phyloP scores from a whole-genome alignment of 1,140 invertebrate species.

The Drosophila subobscura region DNA sequence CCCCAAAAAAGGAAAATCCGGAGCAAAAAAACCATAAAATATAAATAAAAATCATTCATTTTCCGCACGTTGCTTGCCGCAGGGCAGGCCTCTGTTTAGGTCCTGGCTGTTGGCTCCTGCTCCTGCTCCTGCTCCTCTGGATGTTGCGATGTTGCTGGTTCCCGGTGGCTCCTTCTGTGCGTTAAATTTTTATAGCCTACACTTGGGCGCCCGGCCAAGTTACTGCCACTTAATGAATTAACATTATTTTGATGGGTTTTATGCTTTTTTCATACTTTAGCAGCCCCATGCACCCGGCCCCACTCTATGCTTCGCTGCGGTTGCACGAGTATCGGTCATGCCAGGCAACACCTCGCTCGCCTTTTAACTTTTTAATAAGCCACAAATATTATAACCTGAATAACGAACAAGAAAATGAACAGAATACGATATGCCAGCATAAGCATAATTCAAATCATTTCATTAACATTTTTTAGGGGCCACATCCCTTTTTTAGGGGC shows the following conservation, averaged over 20 bases:
- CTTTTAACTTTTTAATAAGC: constrained; percentile 77
- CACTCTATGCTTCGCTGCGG: constrained; percentile 35
- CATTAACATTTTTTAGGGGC: constrained; percentile 71
- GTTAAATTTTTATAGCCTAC: constrained; percentile 81
- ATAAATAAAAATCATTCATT: constrained; percentile 82
- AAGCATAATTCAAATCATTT: constrained; percentile 80
- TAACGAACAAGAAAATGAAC: not conserved
- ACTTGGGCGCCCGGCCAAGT: constrained; percentile 76
- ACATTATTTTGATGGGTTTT: constrained; percentile 82
- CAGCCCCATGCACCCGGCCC: constrained; percentile 44
- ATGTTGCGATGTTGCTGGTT: constrained; percentile 18
- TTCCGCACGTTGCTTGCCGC: constrained; percentile 49
- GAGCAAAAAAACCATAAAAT: constrained; percentile 69
- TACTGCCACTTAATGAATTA: constrained; percentile 82
- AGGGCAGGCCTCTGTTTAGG: constrained; percentile 25
- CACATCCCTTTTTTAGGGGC: constrained; percentile 50
- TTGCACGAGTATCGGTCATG: constrained; percentile 36
- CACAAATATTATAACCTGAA: constrained; percentile 46
- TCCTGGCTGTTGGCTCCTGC: constrained; percentile 2
- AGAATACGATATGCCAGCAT: constrained; percentile 55
- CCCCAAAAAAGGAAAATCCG: constrained; percentile 1
- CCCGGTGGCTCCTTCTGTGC: constrained; percentile 56
- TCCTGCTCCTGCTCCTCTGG: constrained; percentile 6
- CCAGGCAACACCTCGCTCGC: constrained; percentile 44
- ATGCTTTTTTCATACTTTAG: constrained; percentile 72